These are phyloP conservation scores for Agrochola circellaris DNA, from an alignment of 2,888 invertebrate species.

Conservation along the genomic window DNA sequence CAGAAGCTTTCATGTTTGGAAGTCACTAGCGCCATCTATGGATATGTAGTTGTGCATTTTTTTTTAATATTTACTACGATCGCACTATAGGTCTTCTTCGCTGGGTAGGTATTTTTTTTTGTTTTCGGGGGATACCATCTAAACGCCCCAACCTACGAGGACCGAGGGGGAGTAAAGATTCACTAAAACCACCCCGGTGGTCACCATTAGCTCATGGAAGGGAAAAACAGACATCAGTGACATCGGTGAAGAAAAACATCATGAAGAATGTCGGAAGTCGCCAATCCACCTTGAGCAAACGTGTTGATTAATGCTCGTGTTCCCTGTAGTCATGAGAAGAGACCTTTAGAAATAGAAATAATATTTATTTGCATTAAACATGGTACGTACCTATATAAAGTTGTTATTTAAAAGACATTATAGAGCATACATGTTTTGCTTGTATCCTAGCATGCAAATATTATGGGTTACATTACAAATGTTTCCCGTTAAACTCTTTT, in stretches of 20 bases:
- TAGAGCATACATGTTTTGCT: no score
- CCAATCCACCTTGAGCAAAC: background rate
- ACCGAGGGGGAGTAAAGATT: no score
- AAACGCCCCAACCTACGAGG: no score
- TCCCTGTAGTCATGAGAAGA: no score
- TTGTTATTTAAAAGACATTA: no score
- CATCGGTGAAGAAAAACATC: background rate
- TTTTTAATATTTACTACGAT: background rate
- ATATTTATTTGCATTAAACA: no score
- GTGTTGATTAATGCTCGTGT: background rate
- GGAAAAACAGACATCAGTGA: no score
- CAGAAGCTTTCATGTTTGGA: background rate
- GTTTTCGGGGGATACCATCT: background rate
- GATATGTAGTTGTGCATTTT: background rate
- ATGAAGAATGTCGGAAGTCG: background rate
- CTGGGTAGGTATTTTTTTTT: background rate
- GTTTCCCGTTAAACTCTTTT: no score
- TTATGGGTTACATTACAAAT: no score
- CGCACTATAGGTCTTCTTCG: background rate
- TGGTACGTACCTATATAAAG: no score
- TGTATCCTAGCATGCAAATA: no score
- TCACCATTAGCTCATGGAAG: background rate
- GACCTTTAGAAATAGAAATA: no score
- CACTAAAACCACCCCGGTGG: background rate
- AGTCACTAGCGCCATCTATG: slow-evolving; percentile 15